Conservation (phyloP, 2,888 invertebrate genomes). For the Perithous albicinctus region DNA sequence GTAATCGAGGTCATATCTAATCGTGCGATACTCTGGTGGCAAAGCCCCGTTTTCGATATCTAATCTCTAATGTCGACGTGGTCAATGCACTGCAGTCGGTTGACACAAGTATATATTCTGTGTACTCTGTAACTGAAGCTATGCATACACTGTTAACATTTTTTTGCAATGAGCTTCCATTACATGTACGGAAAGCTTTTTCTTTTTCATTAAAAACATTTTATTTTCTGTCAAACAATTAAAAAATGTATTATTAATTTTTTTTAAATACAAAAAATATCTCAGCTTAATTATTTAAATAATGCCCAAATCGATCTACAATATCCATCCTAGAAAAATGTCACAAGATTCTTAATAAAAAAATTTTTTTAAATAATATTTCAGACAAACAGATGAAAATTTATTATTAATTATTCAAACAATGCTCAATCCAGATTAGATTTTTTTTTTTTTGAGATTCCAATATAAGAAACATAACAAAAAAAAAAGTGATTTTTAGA, state of each 20-base stretch:
- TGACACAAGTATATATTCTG: constrained; percentile 49
- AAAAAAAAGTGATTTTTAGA: no score
- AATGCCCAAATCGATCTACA: no score
- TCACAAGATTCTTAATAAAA: no score
- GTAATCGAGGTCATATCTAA: constrained; percentile 67
- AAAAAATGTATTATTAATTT: no score
- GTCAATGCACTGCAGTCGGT: constrained; percentile 64
- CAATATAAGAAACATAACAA: background rate
- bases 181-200: no score
- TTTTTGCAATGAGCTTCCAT: background rate
- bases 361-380: no score
- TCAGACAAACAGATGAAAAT: no score
- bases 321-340: no score
- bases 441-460: background rate
- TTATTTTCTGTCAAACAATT: no score
- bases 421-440: background rate
- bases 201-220: background rate
- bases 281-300: no score
- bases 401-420: no score
- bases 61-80: constrained; percentile 66
- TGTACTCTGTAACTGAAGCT: constrained; percentile 40
- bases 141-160: background rate
- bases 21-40: constrained; percentile 62
- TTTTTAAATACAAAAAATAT: no score
- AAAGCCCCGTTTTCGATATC: constrained; percentile 66